These are phyloP conservation scores for Spodoptera exigua DNA, from an alignment of 2,888 invertebrate genomes.

Conservation along the genomic window DNA sequence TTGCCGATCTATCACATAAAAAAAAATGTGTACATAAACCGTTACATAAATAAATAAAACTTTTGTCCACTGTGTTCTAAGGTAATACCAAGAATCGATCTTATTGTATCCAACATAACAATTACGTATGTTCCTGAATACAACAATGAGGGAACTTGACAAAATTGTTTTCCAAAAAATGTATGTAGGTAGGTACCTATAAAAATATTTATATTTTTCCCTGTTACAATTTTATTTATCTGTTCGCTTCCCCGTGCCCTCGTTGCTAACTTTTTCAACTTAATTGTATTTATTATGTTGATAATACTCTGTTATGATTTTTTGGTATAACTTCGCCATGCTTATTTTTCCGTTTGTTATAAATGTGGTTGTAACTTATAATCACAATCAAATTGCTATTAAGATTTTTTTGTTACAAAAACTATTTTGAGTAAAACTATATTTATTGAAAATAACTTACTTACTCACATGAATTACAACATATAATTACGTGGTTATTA, in stretches of 20 bases:
- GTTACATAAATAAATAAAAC: too few relatives aligned
- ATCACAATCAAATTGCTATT: too few relatives aligned
- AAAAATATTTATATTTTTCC: constrained; percentile 21
- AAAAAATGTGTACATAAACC: too few relatives aligned
- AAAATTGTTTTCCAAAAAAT: constrained; percentile 17
- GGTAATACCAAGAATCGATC: constrained; percentile 3
- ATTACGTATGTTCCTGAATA: constrained; percentile 6
- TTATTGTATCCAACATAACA: constrained; percentile 10
- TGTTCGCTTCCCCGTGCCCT: constrained; percentile 14
- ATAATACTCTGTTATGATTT: constrained; percentile 16
- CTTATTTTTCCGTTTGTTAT: background rate
- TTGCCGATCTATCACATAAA: too few relatives aligned
- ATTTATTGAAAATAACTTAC: too few relatives aligned
- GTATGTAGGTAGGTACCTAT: constrained; percentile 8
- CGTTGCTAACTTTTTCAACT: constrained; percentile 24
- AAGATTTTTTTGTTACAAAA: too few relatives aligned
- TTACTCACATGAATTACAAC: too few relatives aligned
- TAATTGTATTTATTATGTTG: constrained; percentile 28
- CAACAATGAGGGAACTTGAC: background rate
- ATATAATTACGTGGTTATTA: too few relatives aligned
- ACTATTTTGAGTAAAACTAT: too few relatives aligned
- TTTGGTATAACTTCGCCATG: constrained; percentile 11
- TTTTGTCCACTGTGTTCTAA: too few relatives aligned
- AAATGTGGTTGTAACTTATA: too few relatives aligned
- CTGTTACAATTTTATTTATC: constrained; percentile 26